A percentile compares a stretch with the other conserved stretches of the same genome.
Conservation (phyloP, 2,888 invertebrate species). For the Drosophila parthenogenetica region DNA sequence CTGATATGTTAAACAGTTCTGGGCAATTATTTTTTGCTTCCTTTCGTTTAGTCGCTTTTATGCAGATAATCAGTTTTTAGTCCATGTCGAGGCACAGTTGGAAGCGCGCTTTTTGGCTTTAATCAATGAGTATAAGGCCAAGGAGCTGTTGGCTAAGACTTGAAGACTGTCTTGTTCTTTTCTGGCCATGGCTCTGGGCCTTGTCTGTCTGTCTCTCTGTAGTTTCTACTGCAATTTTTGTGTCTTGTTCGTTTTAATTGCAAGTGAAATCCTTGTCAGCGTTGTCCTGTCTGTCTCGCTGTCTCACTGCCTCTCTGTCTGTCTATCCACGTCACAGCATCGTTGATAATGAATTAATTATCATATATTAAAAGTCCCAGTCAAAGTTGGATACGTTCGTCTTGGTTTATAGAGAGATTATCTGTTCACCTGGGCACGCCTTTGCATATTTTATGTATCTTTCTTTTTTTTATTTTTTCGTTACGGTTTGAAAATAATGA, state of each 20-base stretch:
- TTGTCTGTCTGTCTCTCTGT: constrained; percentile 4
- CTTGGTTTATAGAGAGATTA: constrained; percentile 45
- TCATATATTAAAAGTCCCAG: constrained; percentile 82
- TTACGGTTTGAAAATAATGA: constrained; percentile 10
- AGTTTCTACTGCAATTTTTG: constrained; percentile 61
- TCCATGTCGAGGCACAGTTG: constrained; percentile 69
- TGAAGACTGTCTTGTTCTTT: constrained; percentile 1
- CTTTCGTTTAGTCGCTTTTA: constrained; percentile 66
- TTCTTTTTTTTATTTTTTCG: constrained; percentile 1
- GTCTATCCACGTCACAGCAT: constrained; percentile 66
- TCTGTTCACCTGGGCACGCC: constrained; percentile 71
- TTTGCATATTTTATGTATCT: constrained; percentile 77
- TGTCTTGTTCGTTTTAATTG: constrained; percentile 81
- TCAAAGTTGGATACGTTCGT: constrained; percentile 40
- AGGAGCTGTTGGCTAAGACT: constrained; percentile 8
- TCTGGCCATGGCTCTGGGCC: constrained; percentile 4
- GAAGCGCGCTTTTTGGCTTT: constrained; percentile 60
- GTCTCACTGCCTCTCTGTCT: constrained; percentile 31
- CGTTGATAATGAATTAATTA: constrained; percentile 83
- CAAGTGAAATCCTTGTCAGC: constrained; percentile 81
- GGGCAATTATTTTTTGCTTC: constrained; percentile 76
- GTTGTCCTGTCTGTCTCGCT: constrained; percentile 33
- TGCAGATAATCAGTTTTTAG: constrained; percentile 80
- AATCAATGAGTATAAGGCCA: constrained; percentile 65
- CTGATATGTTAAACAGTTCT: constrained; percentile 81